Evolutionary conservation across 2,888 invertebrate genomes (phyloP), one percentile per base, ranked within the genome.

Genomic region (Conops quadrifasciatus): DNA sequence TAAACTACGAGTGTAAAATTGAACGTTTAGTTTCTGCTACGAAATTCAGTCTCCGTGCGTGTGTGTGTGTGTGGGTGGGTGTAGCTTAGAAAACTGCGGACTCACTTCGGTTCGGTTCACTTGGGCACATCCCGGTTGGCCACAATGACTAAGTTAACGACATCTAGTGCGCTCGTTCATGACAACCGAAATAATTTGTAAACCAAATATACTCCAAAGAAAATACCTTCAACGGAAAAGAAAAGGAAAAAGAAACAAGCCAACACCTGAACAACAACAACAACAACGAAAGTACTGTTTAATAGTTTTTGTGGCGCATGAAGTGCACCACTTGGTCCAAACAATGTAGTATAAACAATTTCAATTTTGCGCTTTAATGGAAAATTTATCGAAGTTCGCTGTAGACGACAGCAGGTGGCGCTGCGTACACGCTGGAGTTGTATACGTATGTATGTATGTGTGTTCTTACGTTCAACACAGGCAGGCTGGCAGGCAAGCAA

Each of bases 341-440:
- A 65, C 49, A 47, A 53, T 51, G 49, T 47, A n/a, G n/a, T n/a
- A 30, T 65, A 65, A 65, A 30, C 21, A 56, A 56, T 67, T 67
- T 53, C 21, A 67, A 67, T 67, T 67, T 59, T 58, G 58, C 58
- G 26, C 59, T 58, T 67, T 58, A 67, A 58, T 59, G 58, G 58
- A 45, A 58, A 67, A 67, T 58, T 67, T 28, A 59, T 47, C 26
- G 28, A 58, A 67, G 45, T 13, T 67, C 19, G 58, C 16, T 30
- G 58, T 26, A 45, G 67, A 58, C 45, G 45, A 19, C 67, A 26
- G 15, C 43, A 26, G 59, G 43, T 47, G 67, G 53, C 56, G 56
- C 24, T 53, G 51, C 53, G 36, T 64, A n/a, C 49, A 9, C 45
- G 13, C 24, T 15, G 2, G 24, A 16, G 49, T 11, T 4, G 19